Evolutionary conservation across 92 coral and sea anemone species (phyloP), one percentile per base, ranked within the genome.

Genomic region (Epizoanthus stellaris): DNA sequence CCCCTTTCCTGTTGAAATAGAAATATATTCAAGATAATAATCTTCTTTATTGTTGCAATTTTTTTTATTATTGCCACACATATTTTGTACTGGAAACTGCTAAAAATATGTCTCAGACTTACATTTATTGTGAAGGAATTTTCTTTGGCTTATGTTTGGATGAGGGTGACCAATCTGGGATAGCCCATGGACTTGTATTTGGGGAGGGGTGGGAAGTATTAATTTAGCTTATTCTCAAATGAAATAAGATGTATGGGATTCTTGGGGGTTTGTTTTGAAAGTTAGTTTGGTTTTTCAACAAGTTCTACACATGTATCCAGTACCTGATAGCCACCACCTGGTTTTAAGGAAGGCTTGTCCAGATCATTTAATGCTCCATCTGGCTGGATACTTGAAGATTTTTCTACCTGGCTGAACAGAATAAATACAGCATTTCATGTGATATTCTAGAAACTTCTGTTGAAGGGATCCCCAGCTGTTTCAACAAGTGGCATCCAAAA

Each of bases 1-100:
- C 60, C 60, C 23, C 83, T 79, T 15, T 79, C 83, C 83, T 79
- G 15, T 23, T n/a, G 20, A 79, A 40, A 3, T n/a, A 60, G 25
- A 10, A 52, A 39, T 7, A 71, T 17, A 15, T 16, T 63, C 9
- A n/a, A 42, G 17, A 1, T 39, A 70, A 70, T 17, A 6, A 43
- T 16, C 16, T 71, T 6, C 19, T 19, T 69, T 14, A 30, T 30
- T 1, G 36, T 30, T 69, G 15, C 6, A 69, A 69, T 40, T 0
- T 4, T 2, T 64, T 64, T 64, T 13, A 64, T 20, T 10, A 21
- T 21, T 21, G 39, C 6, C 0, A 13, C 69, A 64, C 25, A 64
- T 23, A 19, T 19, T 9, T 45, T 4, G 1, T 45, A 45, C 52
- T 45, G 11, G 52, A 45, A 45, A 45, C 8, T 45, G 52, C 52